A percentile compares a stretch with the other conserved stretches of the same genome.
Conservation (phyloP, 2,113 vertebrate genomes). For the Limnothrissa miodon region DNA sequence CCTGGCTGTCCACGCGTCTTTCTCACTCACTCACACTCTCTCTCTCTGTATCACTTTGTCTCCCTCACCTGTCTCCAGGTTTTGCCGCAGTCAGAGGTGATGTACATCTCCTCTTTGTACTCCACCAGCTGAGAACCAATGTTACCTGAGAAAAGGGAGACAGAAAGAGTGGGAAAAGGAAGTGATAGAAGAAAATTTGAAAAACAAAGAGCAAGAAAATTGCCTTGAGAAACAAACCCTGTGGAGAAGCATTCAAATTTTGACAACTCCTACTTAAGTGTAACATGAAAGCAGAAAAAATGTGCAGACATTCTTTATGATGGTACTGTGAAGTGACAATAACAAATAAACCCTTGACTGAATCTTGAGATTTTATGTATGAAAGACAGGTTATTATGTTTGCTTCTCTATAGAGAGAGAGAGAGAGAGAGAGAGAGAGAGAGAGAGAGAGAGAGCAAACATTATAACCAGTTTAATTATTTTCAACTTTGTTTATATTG, state of each 20-base stretch:
- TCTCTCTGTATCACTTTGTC: background rate
- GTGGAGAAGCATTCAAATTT: background rate
- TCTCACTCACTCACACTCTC: background rate
- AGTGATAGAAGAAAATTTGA: background rate
- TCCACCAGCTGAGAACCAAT: constrained; percentile 94
- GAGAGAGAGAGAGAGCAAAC: too few species aligned
- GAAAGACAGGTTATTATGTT: too few species aligned
- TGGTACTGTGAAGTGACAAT: background rate
- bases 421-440: background rate
- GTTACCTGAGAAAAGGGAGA: constrained; percentile 77
- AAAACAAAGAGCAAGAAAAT: background rate
- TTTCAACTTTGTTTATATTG: too few species aligned
- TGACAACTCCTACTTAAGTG: background rate
- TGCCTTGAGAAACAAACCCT: background rate
- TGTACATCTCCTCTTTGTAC: constrained; percentile 98
- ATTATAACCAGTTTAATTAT: too few species aligned
- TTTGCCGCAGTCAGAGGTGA: constrained; percentile 92
- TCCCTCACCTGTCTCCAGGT: constrained; percentile 89
- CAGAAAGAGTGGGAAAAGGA: constrained; percentile 23
- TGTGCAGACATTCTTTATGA: background rate
- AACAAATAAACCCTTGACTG: background rate
- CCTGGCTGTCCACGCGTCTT: background rate
- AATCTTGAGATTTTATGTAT: background rate
- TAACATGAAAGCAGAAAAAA: background rate
- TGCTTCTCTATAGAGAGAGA: too few species aligned